Evolutionary conservation across 2,113 vertebrate genomes (phyloP), one percentile per base, ranked within the genome.

Genomic region (Boulengeromyrus knoepffleri): DNA sequence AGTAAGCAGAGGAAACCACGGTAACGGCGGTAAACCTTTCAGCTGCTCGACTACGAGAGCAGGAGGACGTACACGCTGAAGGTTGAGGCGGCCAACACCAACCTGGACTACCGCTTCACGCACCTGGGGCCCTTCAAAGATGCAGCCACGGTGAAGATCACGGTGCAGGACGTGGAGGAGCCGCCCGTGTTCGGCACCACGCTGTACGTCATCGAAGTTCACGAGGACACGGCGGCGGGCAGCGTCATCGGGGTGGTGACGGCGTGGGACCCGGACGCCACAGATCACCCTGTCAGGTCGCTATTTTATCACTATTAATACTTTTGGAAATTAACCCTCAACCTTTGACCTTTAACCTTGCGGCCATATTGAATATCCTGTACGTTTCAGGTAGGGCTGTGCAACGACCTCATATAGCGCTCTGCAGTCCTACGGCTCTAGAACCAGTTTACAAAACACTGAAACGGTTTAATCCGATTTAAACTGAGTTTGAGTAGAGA

Each of bases 21-120:
- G 52, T 62, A 45, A 62, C 17, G 5, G n/a, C 5, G 13, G 15
- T 56, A 7, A 50, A 56, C 31, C 85, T 53, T 87, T 53, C 93
- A 99, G 98, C 95, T 93, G 39, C 95, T 99, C 95, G 98, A 99
- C 97, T 99, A 97, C 92, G 99, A 99, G 95, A 98, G 92, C 89
- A 98, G 97, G 94, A 95, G 95, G 93, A 91, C 96, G 53, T 98
- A 98, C 36, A 96, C 96, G 88, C 96, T 99, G 95, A 96, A 94
- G 92, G 97, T 99, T 89, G 97, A 99, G 95, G 99, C 98, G 91
- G 96, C 92, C 74, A 99, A 99, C 94, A 96, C 95, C 17, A 97
- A 98, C 84, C 95, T 97, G 87, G 98, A 99, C 85, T 94, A 96
- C 31, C 95, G 97, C 80, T 99, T 99, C 95, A 94, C 95, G 92